Percentiles rank a stretch among this genome's conserved stretches.
Conservation (phyloP, 64 coral and sea anemone genomes). For the Catalaphyllia jardinei region DNA sequence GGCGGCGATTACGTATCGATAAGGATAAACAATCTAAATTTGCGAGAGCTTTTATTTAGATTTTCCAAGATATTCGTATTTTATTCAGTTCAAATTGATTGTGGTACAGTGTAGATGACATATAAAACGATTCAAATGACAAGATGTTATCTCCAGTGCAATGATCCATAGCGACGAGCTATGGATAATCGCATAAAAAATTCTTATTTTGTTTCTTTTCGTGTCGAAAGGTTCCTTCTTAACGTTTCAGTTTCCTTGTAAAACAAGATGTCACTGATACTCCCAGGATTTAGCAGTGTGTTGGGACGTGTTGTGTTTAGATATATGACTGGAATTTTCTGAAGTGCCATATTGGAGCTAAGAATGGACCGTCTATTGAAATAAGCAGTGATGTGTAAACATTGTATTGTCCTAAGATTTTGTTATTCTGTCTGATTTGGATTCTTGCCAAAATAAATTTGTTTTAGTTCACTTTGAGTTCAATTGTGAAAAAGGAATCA, state of each 20-base stretch:
- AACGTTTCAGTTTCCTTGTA: neutral
- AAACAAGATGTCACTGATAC: neutral
- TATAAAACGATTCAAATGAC: neutral
- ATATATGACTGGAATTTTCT: neutral
- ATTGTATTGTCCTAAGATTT: neutral
- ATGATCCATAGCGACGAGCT: too few species aligned
- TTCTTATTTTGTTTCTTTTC: too few species aligned
- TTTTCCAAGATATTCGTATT: neutral
- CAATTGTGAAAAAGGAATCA: neutral
- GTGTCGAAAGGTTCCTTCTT: neutral
- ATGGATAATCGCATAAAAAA: too few species aligned
- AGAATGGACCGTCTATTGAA: neutral
- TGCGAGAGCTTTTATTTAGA: neutral
- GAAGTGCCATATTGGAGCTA: neutral
- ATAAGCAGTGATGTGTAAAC: neutral
- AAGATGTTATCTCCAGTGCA: neutral
- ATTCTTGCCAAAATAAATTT: conserved; percentile 11
- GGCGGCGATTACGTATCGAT: too few species aligned
- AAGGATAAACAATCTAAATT: too few species aligned
- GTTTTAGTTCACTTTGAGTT: neutral
- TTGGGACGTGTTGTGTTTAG: neutral
- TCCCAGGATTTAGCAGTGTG: neutral
- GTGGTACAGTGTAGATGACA: neutral
- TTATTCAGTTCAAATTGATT: neutral
- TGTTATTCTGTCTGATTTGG: neutral